Percentiles rank a stretch among this genome's conserved stretches.
Evolutionary conservation across 2,888 invertebrate species (phyloP).

Genomic region (Himalopsyche tibetana): DNA sequence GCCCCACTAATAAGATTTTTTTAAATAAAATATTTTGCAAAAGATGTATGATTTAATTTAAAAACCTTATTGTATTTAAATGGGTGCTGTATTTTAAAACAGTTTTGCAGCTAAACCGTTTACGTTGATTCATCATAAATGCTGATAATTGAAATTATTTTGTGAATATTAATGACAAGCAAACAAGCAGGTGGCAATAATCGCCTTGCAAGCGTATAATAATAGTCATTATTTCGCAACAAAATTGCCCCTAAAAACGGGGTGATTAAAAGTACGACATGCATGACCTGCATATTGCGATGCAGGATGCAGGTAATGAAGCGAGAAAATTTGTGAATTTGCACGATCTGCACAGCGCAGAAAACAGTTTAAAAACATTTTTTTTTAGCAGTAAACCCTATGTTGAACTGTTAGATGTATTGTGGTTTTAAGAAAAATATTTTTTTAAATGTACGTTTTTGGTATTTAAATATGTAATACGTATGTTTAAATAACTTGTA

Average conservation of each 20-base stretch:
- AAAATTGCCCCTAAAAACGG: not conserved
- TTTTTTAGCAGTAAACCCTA: not conserved
- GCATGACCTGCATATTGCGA: conserved; percentile 8
- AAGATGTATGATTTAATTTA: too few species aligned
- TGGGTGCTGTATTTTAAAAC: too few species aligned
- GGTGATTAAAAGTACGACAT: not conserved
- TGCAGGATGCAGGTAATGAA: conserved; percentile 29
- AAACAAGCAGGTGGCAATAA: not conserved
- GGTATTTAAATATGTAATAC: too few species aligned
- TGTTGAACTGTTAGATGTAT: too few species aligned
- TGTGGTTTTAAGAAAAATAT: too few species aligned
- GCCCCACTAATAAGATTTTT: too few species aligned
- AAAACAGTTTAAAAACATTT: not conserved
- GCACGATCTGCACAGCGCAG: not conserved
- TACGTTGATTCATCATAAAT: too few species aligned
- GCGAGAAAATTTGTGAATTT: conserved; percentile 6
- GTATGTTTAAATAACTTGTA: too few species aligned
- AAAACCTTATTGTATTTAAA: too few species aligned
- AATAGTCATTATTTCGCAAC: not conserved
- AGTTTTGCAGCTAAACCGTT: too few species aligned
- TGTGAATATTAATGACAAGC: not conserved
- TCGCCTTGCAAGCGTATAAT: not conserved
- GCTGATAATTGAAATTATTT: not conserved
- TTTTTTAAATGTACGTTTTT: too few species aligned
- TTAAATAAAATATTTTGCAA: too few species aligned